Evolutionary conservation across 2,113 vertebrate genomes (phyloP).

Genomic region (Psammodynastes pulverulentus): DNA sequence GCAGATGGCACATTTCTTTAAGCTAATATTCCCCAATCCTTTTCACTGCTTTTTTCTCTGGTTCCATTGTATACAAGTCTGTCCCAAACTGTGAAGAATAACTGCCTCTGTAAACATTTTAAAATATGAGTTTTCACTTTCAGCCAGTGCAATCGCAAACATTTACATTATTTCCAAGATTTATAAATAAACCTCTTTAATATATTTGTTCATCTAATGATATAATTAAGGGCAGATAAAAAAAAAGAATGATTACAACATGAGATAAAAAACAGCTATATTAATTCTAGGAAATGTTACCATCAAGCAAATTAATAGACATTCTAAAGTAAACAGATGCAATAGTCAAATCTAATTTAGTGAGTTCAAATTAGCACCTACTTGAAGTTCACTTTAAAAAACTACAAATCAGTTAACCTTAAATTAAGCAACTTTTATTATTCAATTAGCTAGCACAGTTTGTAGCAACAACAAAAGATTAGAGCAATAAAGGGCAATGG

Average conservation of each 20-base stretch:
- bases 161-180: background rate
- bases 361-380: slow-evolving; percentile 28
- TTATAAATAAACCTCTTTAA: background rate
- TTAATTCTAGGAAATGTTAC: background rate
- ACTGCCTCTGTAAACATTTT: background rate
- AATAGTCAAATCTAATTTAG: slow-evolving; percentile 35
- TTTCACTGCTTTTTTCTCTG: background rate
- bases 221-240: slow-evolving; percentile 7
- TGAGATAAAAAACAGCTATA: slow-evolving; percentile 9
- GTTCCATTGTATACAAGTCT: background rate
- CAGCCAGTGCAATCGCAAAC: background rate
- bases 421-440: slow-evolving; percentile 29
- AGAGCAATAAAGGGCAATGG: slow-evolving; percentile 8
- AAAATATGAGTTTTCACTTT: background rate
- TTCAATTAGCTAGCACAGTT: slow-evolving; percentile 18
- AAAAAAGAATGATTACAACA: background rate
- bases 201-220: background rate
- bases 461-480: background rate
- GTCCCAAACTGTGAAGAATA: background rate
- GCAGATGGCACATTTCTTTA: background rate
- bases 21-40: background rate
- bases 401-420: slow-evolving; percentile 38
- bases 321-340: slow-evolving; percentile 32
- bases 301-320: slow-evolving; percentile 34
- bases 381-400: slow-evolving; percentile 21